Evolutionary conservation across 2,797 vertebrate species (phyloP).

Genomic region (Hybognathus amarus): DNA sequence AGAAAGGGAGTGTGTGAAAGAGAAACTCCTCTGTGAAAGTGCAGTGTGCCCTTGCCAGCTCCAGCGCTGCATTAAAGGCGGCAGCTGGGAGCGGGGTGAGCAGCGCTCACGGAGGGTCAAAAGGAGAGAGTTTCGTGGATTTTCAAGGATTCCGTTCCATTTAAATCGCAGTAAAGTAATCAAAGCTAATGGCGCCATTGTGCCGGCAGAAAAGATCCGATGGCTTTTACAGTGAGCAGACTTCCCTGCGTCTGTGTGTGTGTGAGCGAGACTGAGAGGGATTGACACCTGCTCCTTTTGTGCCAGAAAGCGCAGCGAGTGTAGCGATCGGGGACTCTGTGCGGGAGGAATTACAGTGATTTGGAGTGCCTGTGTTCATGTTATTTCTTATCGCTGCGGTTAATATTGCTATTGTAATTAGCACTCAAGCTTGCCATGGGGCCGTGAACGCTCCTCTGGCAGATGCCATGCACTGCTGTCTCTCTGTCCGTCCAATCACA

Average conservation of each 20-base stretch:
- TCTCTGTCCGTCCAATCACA: conserved; percentile 69
- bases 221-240: conserved; percentile 63
- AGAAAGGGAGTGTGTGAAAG: conserved; percentile 56
- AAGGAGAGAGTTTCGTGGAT: conserved; percentile 51
- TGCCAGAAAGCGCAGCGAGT: conserved; percentile 68
- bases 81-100: conserved; percentile 73
- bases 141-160: conserved; percentile 63
- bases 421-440: conserved; percentile 62
- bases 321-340: conserved; percentile 50
- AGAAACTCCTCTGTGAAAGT: conserved; percentile 73
- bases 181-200: conserved; percentile 77
- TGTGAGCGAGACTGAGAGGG: conserved; percentile 52
- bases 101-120: conserved; percentile 49
- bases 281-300: conserved; percentile 90
- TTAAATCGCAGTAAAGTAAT: conserved; percentile 73
- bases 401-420: conserved; percentile 71
- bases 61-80: conserved; percentile 73
- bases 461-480: conserved; percentile 61
- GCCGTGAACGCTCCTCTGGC: conserved; percentile 63
- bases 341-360: conserved; percentile 84
- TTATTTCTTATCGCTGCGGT: conserved; percentile 65
- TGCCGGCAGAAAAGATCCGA: conserved; percentile 72
- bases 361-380: conserved; percentile 67
- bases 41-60: conserved; percentile 76
- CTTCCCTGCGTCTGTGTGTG: conserved; percentile 47